A percentile compares a stretch with the other conserved stretches of the same genome.
Evolutionary conservation across 2,888 invertebrate species (phyloP).

Genomic region (Lochmaea capreae): DNA sequence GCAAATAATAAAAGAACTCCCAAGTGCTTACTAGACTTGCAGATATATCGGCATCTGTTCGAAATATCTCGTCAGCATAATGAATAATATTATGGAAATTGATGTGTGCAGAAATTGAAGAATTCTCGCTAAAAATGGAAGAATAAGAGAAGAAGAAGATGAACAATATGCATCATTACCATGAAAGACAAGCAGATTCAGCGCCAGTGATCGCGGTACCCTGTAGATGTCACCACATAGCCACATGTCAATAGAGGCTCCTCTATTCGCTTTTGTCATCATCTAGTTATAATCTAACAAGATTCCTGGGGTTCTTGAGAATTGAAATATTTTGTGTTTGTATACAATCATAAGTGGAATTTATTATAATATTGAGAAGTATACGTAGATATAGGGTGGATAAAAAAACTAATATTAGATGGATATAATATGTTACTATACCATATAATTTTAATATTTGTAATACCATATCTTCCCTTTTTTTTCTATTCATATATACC

Average conservation of each 20-base stretch:
- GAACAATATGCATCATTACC: constrained; percentile 31
- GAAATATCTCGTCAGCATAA: not conserved
- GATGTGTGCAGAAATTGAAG: constrained; percentile 20
- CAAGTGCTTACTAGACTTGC: not conserved
- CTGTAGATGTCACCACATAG: constrained; percentile 24
- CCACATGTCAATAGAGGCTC: constrained; percentile 18
- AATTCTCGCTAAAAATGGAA: constrained; percentile 24
- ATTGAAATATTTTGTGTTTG: constrained; percentile 18
- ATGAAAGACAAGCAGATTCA: constrained; percentile 24
- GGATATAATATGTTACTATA: no score
- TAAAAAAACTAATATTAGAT: no score
- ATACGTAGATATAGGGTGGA: no score
- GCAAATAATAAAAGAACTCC: not conserved
- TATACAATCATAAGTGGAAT: constrained; percentile 7
- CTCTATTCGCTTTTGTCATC: constrained; percentile 18
- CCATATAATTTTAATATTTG: no score
- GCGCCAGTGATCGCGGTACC: constrained; percentile 11
- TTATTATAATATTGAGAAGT: not conserved
- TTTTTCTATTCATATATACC: no score
- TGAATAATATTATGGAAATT: constrained; percentile 32
- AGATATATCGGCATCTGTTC: not conserved
- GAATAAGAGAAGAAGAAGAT: constrained; percentile 10
- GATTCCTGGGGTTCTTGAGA: constrained; percentile 25
- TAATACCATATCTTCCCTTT: no score
- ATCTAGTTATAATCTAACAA: constrained; percentile 26